A percentile compares a stretch with the other conserved stretches of the same genome.
Conservation (phyloP, 2,113 vertebrate species). For the Alligator mississippiensis region DNA sequence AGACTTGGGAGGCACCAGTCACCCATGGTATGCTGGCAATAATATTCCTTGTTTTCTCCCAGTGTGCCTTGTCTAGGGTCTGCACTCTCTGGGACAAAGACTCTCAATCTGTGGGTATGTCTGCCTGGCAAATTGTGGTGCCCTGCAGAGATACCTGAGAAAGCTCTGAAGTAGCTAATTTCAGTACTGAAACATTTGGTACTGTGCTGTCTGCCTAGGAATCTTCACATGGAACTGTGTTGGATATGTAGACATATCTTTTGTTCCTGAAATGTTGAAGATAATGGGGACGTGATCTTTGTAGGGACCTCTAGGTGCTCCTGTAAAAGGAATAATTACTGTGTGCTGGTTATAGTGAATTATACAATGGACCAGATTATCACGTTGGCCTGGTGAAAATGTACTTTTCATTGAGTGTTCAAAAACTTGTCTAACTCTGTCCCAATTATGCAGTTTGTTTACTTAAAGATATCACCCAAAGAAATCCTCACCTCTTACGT, state of each 20-base stretch:
- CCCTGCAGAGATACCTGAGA: no score
- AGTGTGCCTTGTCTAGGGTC: constrained; percentile 37
- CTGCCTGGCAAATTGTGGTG: no score
- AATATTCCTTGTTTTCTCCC: constrained; percentile 2
- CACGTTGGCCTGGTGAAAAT: not conserved
- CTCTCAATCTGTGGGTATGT: not conserved
- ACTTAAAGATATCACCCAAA: no score
- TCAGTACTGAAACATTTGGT: no score
- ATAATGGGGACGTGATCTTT: constrained; percentile 37
- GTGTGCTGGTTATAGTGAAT: constrained; percentile 39
- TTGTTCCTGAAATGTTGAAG: constrained; percentile 45
- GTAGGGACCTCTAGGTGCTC: constrained; percentile 41
- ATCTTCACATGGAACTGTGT: no score
- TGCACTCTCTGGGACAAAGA: constrained; percentile 30
- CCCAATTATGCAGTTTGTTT: no score
- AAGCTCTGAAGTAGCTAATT: no score
- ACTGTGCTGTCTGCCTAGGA: no score
- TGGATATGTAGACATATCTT: not conserved
- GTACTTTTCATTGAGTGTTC: not conserved
- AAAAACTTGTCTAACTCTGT: no score
- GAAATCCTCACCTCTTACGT: no score
- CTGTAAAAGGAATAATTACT: constrained; percentile 44
- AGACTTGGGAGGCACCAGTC: no score
- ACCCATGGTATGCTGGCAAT: no score
- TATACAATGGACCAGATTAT: not conserved